Evolutionary conservation across 2,888 invertebrate genomes (phyloP).

Genomic region (Xylophagus ater): DNA sequence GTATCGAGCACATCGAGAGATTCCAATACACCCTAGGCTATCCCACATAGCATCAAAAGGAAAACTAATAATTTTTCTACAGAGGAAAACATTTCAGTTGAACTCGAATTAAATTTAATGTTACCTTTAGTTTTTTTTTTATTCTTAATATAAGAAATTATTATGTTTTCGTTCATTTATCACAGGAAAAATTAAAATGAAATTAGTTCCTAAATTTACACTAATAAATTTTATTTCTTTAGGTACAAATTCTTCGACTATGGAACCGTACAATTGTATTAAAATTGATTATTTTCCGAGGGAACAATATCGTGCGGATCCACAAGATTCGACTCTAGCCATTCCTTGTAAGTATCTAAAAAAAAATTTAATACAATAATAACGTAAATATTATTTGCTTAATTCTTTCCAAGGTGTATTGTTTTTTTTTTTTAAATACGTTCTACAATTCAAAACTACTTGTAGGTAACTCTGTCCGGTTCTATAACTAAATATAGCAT

Average conservation of each 20-base stretch:
- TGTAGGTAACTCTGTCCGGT: no score
- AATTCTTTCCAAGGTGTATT: no score
- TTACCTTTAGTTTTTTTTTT: no score
- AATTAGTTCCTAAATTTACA: neutral
- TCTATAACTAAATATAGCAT: no score
- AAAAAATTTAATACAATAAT: slow-evolving; percentile 11
- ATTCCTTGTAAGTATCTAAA: slow-evolving; percentile 72
- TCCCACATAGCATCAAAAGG: neutral
- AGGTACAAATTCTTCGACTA: slow-evolving; percentile 3
- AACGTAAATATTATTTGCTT: no score
- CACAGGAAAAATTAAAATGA: no score
- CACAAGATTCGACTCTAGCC: slow-evolving; percentile 81
- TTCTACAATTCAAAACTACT: no score
- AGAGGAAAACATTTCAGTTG: neutral
- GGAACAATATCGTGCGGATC: slow-evolving; percentile 78
- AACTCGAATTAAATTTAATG: no score
- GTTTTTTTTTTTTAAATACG: no score
- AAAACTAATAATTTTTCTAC: slow-evolving; percentile 1
- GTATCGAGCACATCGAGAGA: slow-evolving; percentile 4
- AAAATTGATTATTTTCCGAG: slow-evolving; percentile 82
- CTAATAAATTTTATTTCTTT: neutral
- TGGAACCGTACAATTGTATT: slow-evolving; percentile 46
- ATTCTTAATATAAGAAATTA: no score
- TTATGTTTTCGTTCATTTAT: no score
- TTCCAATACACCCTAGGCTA: slow-evolving; percentile 4